Evolutionary conservation across 2,797 vertebrate genomes (phyloP).

Genomic region (Nannoperca obscura): DNA sequence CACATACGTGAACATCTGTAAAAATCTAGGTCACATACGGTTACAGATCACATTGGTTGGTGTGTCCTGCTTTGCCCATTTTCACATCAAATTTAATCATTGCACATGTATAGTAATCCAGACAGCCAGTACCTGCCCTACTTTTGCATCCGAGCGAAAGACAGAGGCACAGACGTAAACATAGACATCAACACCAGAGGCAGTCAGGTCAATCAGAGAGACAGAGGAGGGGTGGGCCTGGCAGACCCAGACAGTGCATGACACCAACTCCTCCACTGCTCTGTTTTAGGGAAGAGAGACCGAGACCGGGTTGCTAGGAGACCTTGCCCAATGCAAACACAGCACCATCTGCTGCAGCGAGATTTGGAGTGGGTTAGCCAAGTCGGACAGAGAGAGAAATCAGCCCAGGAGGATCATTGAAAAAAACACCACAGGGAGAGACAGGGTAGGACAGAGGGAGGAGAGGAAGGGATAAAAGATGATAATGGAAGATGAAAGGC

Average conservation of each 20-base stretch:
- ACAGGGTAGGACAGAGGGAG: slow-evolving; percentile 23
- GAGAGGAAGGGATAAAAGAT: neutral
- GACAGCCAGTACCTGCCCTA: slow-evolving; percentile 63
- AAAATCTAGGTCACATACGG: slow-evolving; percentile 64
- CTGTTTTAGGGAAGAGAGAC: slow-evolving; percentile 63
- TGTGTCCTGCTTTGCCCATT: slow-evolving; percentile 53
- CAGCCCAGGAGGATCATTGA: slow-evolving; percentile 54
- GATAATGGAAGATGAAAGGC: slow-evolving; percentile 25
- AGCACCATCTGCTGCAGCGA: slow-evolving; percentile 84
- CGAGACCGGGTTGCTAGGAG: slow-evolving; percentile 84
- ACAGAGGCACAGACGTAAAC: slow-evolving; percentile 52
- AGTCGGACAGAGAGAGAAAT: slow-evolving; percentile 64
- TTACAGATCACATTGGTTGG: slow-evolving; percentile 38
- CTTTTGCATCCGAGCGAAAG: slow-evolving; percentile 38
- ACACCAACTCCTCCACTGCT: slow-evolving; percentile 70
- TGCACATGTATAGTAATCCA: slow-evolving; percentile 65
- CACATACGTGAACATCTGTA: slow-evolving; percentile 58
- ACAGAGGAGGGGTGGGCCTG: slow-evolving; percentile 49
- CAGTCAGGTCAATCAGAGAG: slow-evolving; percentile 62
- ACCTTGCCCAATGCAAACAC: slow-evolving; percentile 82
- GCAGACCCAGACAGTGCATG: slow-evolving; percentile 75
- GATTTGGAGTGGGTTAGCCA: slow-evolving; percentile 74
- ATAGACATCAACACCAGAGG: slow-evolving; percentile 55
- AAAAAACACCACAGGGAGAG: slow-evolving; percentile 48
- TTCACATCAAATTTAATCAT: slow-evolving; percentile 60